A percentile compares a stretch with the other conserved stretches of the same genome.
phyloP scores from a whole-genome alignment of 2,113 vertebrate genomes.

The Paramisgurnus dabryanus region DNA sequence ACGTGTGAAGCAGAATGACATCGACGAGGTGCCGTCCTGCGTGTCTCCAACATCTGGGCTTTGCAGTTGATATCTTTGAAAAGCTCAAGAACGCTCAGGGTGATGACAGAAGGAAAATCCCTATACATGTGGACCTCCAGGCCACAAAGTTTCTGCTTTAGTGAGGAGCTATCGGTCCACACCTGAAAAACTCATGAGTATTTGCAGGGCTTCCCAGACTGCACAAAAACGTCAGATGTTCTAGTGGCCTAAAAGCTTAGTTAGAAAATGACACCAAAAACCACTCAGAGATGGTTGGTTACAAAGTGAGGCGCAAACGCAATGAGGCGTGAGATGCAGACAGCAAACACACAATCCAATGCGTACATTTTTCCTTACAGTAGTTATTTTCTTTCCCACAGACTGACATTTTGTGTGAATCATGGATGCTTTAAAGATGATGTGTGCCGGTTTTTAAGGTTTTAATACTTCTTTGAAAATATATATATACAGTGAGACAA shows the following conservation, averaged over 20 bases:
- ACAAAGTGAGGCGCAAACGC: background rate
- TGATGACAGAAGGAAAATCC: constrained; percentile 46
- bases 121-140: constrained; percentile 30
- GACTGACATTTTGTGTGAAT: background rate
- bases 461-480: background rate
- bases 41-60: constrained; percentile 27
- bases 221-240: background rate
- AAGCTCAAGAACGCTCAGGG: constrained; percentile 21
- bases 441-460: background rate
- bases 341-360: background rate
- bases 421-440: background rate
- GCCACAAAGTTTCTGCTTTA: constrained; percentile 10
- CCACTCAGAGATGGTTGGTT: background rate
- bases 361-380: background rate
- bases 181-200: constrained; percentile 38
- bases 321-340: constrained; percentile 14
- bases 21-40: constrained; percentile 29
- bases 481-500: no score
- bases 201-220: constrained; percentile 12
- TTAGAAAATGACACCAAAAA: background rate
- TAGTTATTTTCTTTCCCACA: background rate
- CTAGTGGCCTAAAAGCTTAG: constrained; percentile 1
- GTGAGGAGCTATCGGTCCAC: constrained; percentile 12
- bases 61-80: constrained; percentile 11
- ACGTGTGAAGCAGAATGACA: constrained; percentile 40